Base-by-base conservation (phyloP, 2,888 invertebrate genomes). In the Colletes collaris region DNA sequence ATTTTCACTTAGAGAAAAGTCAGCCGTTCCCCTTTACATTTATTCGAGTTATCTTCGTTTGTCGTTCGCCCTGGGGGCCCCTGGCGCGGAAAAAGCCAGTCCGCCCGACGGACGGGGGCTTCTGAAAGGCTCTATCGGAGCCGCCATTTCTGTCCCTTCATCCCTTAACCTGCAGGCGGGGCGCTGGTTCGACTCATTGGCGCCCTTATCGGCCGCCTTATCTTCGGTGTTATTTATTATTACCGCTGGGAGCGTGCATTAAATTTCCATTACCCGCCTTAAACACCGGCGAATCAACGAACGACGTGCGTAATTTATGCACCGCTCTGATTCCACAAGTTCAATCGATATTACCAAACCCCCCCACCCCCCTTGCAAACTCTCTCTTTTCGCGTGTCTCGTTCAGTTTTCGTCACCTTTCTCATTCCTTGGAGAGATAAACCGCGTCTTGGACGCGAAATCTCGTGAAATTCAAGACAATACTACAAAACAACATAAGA, bases 1-100 rank as follows among this genome's bases (percentile, higher is more conserved):
- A 89, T 89, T 89, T 89, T 89, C 89, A 89, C 89, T 89, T 89
- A 89, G 88, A 86, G 89, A 83, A 84, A 87, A 89, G 86, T 86
- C 87, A 82, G 72, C 76, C 82, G 81, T 78, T 83, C 56, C 78
- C 80, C 88, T 85, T 86, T 88, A 89, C 88, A 89, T 89, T 89
- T 89, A 89, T 89, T 87, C 89, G 83, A 84, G 89, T 88, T 89
- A 89, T 89, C 89, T 87, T 84, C 82, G 85, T 86, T 87, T 86
- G 87, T 86, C 85, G 80, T 82, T 82, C 79, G 70, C 27, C 40
- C 13, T 27, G 27, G 59, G 27, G 55, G 35, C 19, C 63, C 44
- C 8, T 46, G 16, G 5, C 13, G 53, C 56, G 27, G 60, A 49
- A 60, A 40, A 56, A 50, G 50, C 16, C 72, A 6, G 35, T 66